phyloP scores from a whole-genome alignment of 2,888 invertebrate genomes.

The Pachliopta kotzebuea region DNA sequence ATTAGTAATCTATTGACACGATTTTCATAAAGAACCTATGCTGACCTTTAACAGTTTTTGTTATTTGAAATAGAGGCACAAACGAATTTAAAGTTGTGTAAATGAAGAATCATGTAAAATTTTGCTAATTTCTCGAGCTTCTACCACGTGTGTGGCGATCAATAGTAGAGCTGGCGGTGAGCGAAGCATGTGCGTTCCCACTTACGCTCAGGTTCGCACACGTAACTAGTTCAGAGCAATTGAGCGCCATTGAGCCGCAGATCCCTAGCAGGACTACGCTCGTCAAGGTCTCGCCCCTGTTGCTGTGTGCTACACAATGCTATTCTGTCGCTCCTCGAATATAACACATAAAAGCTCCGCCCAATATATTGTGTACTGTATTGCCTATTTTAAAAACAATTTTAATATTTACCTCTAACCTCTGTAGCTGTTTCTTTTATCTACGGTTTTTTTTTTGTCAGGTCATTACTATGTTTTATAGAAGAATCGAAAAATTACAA shows the following conservation, averaged over 20 bases:
- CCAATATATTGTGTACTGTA: not conserved
- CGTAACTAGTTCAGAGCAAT: slow-evolving; percentile 74
- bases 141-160: not conserved
- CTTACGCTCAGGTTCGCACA: slow-evolving; percentile 64
- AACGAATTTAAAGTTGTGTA: not conserved
- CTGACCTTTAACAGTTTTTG: too few species aligned
- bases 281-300: slow-evolving; percentile 66
- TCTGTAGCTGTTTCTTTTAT: not conserved
- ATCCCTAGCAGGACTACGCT: slow-evolving; percentile 59
- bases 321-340: slow-evolving; percentile 26
- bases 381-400: not conserved
- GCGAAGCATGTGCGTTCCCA: slow-evolving; percentile 46
- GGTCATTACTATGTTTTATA: slow-evolving; percentile 16
- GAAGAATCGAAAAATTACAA: slow-evolving; percentile 16
- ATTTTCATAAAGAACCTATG: too few species aligned
- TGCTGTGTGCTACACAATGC: slow-evolving; percentile 47
- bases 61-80: too few species aligned
- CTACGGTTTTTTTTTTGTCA: slow-evolving; percentile 1
- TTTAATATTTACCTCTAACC: not conserved
- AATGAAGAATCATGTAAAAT: not conserved
- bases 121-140: not conserved
- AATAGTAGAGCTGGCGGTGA: not conserved
- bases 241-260: slow-evolving; percentile 69
- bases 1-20: not conserved
- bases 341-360: slow-evolving; percentile 14